phyloP scores from a whole-genome alignment of 1,140 invertebrate genomes.

The Euura saliciscinereae region DNA sequence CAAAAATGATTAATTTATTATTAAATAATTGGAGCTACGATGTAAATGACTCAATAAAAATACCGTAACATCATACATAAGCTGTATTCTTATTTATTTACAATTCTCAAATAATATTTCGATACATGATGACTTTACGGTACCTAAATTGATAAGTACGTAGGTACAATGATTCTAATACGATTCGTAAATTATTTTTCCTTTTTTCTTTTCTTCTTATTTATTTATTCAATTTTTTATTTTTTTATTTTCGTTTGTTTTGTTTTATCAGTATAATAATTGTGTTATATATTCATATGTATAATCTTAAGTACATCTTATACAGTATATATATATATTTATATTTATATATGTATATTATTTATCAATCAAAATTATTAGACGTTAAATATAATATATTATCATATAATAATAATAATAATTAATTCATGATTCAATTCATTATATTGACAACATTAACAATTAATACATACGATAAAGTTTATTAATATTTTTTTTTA shows the following conservation, averaged over 20 bases:
- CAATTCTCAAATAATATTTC: neutral
- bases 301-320: neutral
- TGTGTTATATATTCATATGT: no score
- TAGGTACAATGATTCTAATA: neutral
- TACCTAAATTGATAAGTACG: slow-evolving; percentile 3
- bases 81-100: neutral
- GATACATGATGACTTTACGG: neutral
- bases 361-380: no score
- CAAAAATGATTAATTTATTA: no score
- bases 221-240: slow-evolving; percentile 1
- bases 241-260: no score
- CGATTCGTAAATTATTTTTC: neutral
- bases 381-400: no score
- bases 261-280: no score
- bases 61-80: neutral
- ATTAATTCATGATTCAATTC: no score
- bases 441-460: neutral
- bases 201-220: neutral
- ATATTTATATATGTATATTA: no score
- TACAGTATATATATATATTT: neutral
- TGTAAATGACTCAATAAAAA: no score
- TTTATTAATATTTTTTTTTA: no score
- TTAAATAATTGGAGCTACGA: no score
- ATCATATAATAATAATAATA: neutral
- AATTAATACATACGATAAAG: neutral